Conservation (phyloP, 2,888 invertebrate genomes). For the Sphaeridia pumilis region DNA sequence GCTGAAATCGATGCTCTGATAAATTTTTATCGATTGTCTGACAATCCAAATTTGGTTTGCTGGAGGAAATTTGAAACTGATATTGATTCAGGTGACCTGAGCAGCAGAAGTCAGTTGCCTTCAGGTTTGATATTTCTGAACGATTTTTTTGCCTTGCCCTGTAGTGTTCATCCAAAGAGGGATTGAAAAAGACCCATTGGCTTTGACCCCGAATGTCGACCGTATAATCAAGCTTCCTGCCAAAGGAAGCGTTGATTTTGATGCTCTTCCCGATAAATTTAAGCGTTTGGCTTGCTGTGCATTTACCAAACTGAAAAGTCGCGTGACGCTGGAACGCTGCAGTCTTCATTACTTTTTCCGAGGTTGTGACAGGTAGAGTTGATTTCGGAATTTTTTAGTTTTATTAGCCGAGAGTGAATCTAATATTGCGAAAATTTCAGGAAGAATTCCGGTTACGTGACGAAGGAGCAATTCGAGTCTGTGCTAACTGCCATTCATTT, state of each 20-base stretch:
- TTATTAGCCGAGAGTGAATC: neutral
- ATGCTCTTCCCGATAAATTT: slow-evolving; percentile 27
- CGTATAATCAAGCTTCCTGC: slow-evolving; percentile 24
- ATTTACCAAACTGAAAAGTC: slow-evolving; percentile 28
- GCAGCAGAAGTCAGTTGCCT: neutral
- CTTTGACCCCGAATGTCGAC: slow-evolving; percentile 28
- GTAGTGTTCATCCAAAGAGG: slow-evolving; percentile 34
- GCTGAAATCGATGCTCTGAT: slow-evolving; percentile 54
- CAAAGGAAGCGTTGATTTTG: slow-evolving; percentile 26
- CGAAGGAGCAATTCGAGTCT: slow-evolving; percentile 56
- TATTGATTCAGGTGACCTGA: slow-evolving; percentile 47
- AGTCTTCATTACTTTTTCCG: slow-evolving; percentile 35
- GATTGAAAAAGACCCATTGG: slow-evolving; percentile 29
- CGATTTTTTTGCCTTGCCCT: neutral
- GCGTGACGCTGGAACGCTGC: slow-evolving; percentile 33
- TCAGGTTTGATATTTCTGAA: neutral
- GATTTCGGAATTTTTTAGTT: neutral
- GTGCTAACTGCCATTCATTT: slow-evolving; percentile 56
- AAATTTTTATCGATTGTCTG: slow-evolving; percentile 58
- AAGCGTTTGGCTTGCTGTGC: slow-evolving; percentile 32
- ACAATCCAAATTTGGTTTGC: slow-evolving; percentile 54
- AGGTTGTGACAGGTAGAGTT: slow-evolving; percentile 31
- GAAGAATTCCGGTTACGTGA: slow-evolving; percentile 58
- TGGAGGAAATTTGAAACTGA: slow-evolving; percentile 69
- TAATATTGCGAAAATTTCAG: slow-evolving; percentile 41